Conservation (phyloP, 2,888 invertebrate species). For the Lasioglossum zephyrum region DNA sequence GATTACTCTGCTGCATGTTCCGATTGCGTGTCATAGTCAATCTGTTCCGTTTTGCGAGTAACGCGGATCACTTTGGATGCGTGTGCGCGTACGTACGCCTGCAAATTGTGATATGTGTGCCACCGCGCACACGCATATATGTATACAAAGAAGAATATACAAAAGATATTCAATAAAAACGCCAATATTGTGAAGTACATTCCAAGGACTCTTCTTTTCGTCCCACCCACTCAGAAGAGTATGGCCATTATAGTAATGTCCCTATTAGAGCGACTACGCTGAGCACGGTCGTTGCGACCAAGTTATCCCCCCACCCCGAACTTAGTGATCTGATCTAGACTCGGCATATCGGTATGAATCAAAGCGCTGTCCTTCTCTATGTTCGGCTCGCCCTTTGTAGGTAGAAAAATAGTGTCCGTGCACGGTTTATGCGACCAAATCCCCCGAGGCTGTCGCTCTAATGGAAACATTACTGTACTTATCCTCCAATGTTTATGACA, state of each 20-base stretch:
- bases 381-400: too few relatives aligned
- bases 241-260: neutral
- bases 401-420: too few relatives aligned
- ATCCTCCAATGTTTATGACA: too few relatives aligned
- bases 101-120: conserved; percentile 52
- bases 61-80: conserved; percentile 46
- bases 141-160: conserved; percentile 63
- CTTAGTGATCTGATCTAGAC: too few relatives aligned
- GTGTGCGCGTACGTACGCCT: conserved; percentile 49
- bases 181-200: conserved; percentile 76
- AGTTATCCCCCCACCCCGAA: too few relatives aligned
- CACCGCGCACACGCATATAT: conserved; percentile 54
- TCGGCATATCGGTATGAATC: too few relatives aligned
- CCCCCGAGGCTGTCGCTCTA: too few relatives aligned
- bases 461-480: too few relatives aligned
- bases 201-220: neutral
- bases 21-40: conserved; percentile 69
- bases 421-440: too few relatives aligned
- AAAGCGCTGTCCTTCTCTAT: too few relatives aligned
- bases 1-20: conserved; percentile 75
- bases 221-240: neutral
- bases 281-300: too few relatives aligned
- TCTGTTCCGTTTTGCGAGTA: conserved; percentile 53
- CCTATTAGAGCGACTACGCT: too few relatives aligned
- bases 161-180: conserved; percentile 78